Percentiles rank a stretch among this genome's conserved stretches.
Conservation (phyloP, 2,888 invertebrate species). For the Rhagophthalmus giganteus region DNA sequence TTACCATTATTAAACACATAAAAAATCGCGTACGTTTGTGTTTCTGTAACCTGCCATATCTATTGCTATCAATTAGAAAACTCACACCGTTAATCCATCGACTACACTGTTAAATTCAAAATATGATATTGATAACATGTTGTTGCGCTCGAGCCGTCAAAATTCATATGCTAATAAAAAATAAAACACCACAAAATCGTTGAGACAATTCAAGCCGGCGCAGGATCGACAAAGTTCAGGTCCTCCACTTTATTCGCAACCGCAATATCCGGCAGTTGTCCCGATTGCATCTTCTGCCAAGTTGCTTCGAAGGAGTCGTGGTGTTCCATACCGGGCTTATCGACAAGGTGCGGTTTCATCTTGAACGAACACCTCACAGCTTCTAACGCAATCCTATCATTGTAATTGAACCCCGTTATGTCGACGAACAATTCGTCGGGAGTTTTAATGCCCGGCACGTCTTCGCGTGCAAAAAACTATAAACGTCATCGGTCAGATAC, state of each 20-base stretch:
- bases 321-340: constrained; percentile 48
- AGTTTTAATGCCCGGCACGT: constrained; percentile 65
- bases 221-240: constrained; percentile 33
- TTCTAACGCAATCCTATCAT: constrained; percentile 53
- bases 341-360: constrained; percentile 56
- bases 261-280: constrained; percentile 12
- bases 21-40: too few relatives aligned
- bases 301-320: constrained; percentile 42
- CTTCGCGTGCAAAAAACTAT: constrained; percentile 75
- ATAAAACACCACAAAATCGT: too few relatives aligned
- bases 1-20: too few relatives aligned
- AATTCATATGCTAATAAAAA: too few relatives aligned
- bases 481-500: constrained; percentile 38
- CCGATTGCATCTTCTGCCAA: constrained; percentile 41
- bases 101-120: too few relatives aligned
- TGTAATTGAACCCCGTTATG: constrained; percentile 69
- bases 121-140: too few relatives aligned
- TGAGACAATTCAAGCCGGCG: constrained; percentile 34
- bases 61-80: too few relatives aligned
- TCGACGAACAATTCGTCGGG: constrained; percentile 74
- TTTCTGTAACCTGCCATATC: too few relatives aligned
- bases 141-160: too few relatives aligned
- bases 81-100: too few relatives aligned
- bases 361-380: constrained; percentile 61
- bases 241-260: constrained; percentile 25